Evolutionary conservation across 2,113 vertebrate species (phyloP), one percentile per base, ranked within the genome.

Genomic region (Condylura cristata): DNA sequence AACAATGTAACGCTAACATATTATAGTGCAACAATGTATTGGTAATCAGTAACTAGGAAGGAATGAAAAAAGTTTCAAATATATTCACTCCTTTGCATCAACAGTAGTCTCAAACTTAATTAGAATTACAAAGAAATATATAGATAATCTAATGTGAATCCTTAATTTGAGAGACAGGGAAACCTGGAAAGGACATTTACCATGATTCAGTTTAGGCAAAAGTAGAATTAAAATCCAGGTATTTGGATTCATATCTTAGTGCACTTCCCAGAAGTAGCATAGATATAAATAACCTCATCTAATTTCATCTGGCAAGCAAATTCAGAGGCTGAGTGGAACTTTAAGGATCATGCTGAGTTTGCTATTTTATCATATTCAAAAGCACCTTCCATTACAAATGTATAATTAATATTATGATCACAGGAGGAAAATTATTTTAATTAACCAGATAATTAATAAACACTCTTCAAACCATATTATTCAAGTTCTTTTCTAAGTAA

Each of bases 221-320:
- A 71, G 10, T 66, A 10, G 71, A 86, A 89, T 76, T 86, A 94
- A 94, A 94, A 85, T 81, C 32, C 89, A 95, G 82, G 72, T 94
- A 88, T 92, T 82, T 94, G 78, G 56, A 85, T 72, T 92, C 66
- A 83, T 37, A 92, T 56, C 68, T 90, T 82, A 88, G 60, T 82
- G 72, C 56, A 95, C 39, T 96, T 90, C 82, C 61, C 80, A 80
- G 61, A 91, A 93, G 80, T 32, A 95, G 72, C n/a, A 89, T 2
- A 88, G 89, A 91, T 95, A 95, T 84, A 94, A 97, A 97, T 93
- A 95, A 92, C 84, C 80, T 91, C 87, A 85, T 88, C 76, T 85
- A 95, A 96, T 95, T 93, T 94, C 94, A 97, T 26, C 80, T 83
- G 65, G 89, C 75, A 94, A 95, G 76, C 56, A 94, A 89, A 95